phyloP scores from a whole-genome alignment of 30 jellyfish, hydroid and myxozoan genomes.

The Phacellophora camtschatica region DNA sequence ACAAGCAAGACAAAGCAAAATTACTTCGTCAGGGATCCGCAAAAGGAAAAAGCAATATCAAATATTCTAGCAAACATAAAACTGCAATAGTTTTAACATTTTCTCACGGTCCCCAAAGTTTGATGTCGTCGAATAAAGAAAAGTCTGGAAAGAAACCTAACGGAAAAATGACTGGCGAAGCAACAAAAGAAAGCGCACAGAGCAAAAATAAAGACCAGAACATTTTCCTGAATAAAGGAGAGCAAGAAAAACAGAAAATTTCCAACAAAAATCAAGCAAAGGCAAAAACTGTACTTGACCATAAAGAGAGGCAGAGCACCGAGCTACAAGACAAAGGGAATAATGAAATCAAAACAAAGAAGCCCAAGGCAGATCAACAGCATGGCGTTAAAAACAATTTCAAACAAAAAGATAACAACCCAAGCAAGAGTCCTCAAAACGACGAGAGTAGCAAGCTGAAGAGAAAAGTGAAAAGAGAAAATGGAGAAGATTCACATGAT shows the following conservation, averaged over 20 bases:
- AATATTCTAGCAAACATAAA: conserved; percentile 9
- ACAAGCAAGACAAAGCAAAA: no score
- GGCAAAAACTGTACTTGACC: neutral
- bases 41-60: neutral
- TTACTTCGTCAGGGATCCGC: neutral
- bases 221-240: no score
- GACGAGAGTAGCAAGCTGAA: neutral
- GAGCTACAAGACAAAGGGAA: neutral
- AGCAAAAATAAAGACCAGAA: no score
- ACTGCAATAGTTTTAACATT: neutral
- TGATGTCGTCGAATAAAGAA: neutral
- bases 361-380: neutral
- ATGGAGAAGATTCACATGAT: neutral
- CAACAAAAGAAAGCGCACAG: no score
- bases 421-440: neutral
- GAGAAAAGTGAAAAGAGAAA: neutral
- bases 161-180: no score
- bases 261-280: neutral
- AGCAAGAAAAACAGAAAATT: neutral
- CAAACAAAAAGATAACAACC: neutral
- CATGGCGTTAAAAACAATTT: neutral
- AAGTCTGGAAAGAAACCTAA: neutral
- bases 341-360: neutral
- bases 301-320: neutral
- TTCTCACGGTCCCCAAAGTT: conserved; percentile 1